Percentiles rank a stretch among this genome's conserved stretches.
These are phyloP conservation scores for Romanogobio albipinnatus DNA, from an alignment of 2,113 vertebrate genomes.

Conservation along the genomic window DNA sequence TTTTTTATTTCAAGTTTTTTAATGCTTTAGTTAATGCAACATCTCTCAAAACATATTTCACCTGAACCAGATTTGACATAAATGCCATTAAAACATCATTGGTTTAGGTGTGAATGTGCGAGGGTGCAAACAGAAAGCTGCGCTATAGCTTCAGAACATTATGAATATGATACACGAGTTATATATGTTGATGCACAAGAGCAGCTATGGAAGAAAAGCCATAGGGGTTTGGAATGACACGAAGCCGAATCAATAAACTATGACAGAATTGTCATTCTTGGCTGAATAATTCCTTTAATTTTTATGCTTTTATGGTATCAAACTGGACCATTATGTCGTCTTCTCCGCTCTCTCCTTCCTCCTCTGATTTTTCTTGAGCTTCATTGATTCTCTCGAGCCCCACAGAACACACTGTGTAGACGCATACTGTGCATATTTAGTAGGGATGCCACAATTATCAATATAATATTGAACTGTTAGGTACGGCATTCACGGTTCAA, in stretches of 20 bases:
- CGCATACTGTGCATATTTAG: not conserved
- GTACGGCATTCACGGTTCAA: too few relatives aligned
- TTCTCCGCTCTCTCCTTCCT: not conserved
- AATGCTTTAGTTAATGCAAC: too few relatives aligned
- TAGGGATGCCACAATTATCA: too few relatives aligned
- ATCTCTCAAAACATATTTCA: too few relatives aligned
- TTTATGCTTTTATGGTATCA: not conserved
- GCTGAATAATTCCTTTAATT: not conserved
- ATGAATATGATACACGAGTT: not conserved
- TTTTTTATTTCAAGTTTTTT: too few relatives aligned
- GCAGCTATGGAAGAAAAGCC: not conserved
- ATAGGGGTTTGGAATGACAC: too few relatives aligned
- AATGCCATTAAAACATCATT: too few relatives aligned
- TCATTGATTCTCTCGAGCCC: not conserved
- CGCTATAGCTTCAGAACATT: not conserved
- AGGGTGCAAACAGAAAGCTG: not conserved
- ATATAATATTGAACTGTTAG: too few relatives aligned
- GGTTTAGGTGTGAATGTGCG: not conserved
- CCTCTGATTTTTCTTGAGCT: not conserved
- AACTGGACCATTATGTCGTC: not conserved
- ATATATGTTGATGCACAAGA: not conserved
- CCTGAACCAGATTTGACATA: too few relatives aligned
- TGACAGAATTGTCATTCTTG: not conserved
- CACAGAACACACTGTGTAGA: not conserved
- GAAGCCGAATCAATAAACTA: not conserved